These are phyloP conservation scores for Apis mellifera DNA, from an alignment of 1,140 invertebrate genomes.

Conservation along the genomic window DNA sequence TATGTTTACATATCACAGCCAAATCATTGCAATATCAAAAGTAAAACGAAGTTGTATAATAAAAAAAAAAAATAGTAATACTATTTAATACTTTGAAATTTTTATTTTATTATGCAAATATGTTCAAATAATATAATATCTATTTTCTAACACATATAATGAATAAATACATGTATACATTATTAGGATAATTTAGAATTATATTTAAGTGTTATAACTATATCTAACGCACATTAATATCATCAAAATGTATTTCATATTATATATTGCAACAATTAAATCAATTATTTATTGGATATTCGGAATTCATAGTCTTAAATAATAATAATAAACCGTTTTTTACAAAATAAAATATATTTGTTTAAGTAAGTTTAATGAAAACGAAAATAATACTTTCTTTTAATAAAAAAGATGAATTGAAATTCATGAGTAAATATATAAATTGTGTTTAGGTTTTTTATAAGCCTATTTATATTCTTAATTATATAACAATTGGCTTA, in stretches of 20 bases:
- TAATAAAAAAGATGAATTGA: constrained; percentile 9
- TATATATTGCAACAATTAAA: constrained; percentile 8
- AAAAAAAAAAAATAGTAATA: constrained; percentile 21
- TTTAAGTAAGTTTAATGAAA: not conserved
- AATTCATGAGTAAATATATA: not conserved
- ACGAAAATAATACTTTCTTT: constrained; percentile 13
- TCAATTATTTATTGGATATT: constrained; percentile 28
- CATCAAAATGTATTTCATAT: constrained; percentile 48
- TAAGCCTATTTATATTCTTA: constrained; percentile 1
- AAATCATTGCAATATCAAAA: not conserved
- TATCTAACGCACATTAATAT: constrained; percentile 29
- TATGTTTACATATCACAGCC: no score
- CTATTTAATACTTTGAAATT: constrained; percentile 30
- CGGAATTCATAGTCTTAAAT: not conserved
- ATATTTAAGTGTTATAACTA: constrained; percentile 38
- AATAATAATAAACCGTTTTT: constrained; percentile 1
- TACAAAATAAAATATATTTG: constrained; percentile 4
- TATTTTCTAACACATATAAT: constrained; percentile 19
- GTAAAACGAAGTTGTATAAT: not conserved
- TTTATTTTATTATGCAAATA: constrained; percentile 53
- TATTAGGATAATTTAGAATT: constrained; percentile 27
- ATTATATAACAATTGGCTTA: constrained; percentile 14
- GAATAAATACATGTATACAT: constrained; percentile 21
- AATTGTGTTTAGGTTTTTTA: not conserved
- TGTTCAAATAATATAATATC: constrained; percentile 48